These are phyloP conservation scores for Athetis lepigone DNA, from an alignment of 2,888 invertebrate genomes.

Conservation along the genomic window DNA sequence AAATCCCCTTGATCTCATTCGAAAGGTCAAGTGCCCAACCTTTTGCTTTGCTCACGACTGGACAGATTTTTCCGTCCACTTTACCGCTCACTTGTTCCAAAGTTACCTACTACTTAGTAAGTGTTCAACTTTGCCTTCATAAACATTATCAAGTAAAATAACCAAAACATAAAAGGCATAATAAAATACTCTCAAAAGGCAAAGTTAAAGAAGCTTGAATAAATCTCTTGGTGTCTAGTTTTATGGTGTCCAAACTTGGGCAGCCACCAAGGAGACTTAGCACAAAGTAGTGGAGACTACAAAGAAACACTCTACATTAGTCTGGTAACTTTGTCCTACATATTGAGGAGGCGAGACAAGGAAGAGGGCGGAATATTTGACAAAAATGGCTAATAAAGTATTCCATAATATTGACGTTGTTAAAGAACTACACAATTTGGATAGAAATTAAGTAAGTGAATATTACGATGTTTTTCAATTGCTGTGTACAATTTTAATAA, in stretches of 20 bases:
- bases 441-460: not conserved
- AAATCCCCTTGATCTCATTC: not conserved
- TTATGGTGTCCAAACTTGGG: conserved; percentile 62
- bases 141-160: conserved; percentile 1
- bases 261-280: conserved; percentile 52
- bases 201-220: conserved; percentile 50
- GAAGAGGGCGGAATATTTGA: not conserved
- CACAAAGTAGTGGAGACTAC: conserved; percentile 49
- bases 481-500: too few species aligned
- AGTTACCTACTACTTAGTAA: not conserved
- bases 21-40: not conserved
- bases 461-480: too few species aligned
- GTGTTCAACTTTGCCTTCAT: not conserved
- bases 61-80: not conserved
- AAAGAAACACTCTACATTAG: conserved; percentile 55
- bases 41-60: not conserved
- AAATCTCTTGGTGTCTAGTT: conserved; percentile 54
- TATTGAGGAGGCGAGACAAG: conserved; percentile 3
- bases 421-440: not conserved
- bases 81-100: not conserved
- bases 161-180: not conserved
- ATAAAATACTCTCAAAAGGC: conserved; percentile 19
- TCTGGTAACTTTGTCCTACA: conserved; percentile 40
- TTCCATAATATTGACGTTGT: not conserved
- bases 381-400: not conserved